Evolutionary conservation across 2,113 vertebrate genomes (phyloP), one percentile per base, ranked within the genome.

Genomic region (Pelvicachromis taeniatus): DNA sequence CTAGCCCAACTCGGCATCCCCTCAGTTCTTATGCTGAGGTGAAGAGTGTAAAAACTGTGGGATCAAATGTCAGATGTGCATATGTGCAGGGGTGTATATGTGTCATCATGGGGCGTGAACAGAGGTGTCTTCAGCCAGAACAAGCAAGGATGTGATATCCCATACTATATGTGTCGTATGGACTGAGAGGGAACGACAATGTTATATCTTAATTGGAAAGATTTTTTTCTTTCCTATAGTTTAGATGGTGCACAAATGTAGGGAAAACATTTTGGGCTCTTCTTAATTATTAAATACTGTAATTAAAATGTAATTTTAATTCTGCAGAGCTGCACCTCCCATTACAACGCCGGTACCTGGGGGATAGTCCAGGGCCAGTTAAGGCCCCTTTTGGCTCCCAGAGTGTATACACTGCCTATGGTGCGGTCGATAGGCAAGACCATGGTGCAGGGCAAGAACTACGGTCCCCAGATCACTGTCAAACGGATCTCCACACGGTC

Each of bases 371-470:
- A 96, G 92, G 96, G 96, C 26, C 95, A 96, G 73, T 80, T 97
- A 75, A 93, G 96, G 59, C 95, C 96, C n/a, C 94, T 97, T 6
- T 65, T 97, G 86, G 96, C 96, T 29, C 96, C 96, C 19, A 92
- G 96, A 29, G 96, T 97, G 0, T 96, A 97, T 93, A 96, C 96
- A 0, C 93, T 97, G 77, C 96, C 96, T 80, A 94, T 97, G 85
- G 95, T 97, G 40, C 95, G 96, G 70, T 96, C 96, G 68, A 97
- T 97, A 3, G 96, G 96, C 6, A 96, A 96, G 85, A 97, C 96
- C 78, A 97, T 97, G 96, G 96, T 96, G 31, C 96, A 96, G 84
- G 96, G 96, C 23, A 97, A 97, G 87, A 97, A 96, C 86, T 97
- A 97, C 65, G 96, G 96, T 1, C 96, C 96, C 6, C 96, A 96